Evolutionary conservation across 2,888 invertebrate genomes (phyloP), one percentile per base, ranked within the genome.

Genomic region (Diogma glabrata): DNA sequence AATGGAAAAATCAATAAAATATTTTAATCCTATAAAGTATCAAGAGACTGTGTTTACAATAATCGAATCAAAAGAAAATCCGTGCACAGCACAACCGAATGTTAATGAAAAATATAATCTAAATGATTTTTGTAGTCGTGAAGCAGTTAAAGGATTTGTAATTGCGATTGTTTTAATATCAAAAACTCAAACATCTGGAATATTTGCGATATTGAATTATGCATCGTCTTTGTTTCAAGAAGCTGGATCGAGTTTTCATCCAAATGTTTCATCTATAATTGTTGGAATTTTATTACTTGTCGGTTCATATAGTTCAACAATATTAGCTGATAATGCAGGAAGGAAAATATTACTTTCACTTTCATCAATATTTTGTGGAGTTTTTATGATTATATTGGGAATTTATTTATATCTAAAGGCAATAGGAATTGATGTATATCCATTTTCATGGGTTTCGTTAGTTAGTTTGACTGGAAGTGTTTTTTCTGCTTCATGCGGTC

Each of bases 191-290:
- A 56, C 63, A 22, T 65, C 64, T 50, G 69, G 69, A 17, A 63
- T 64, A 51, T 69, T 67, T 49, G 67, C 64, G 4, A 62, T 69
- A 63, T 50, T 70, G 7, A 69, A 63, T 52, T 69, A 67, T 28
- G 65, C 70, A 5, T 66, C 67, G 1, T 57, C 59, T 6, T 67
- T 70, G 14, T 70, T 69, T 45, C 19, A 63, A 26, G 55, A 64
- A 51, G 59, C 68, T 6, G 70, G 69, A 0, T 66, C 67, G 9
- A 65, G 56, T 47, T 40, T 70, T 12, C 45, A 61, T 1, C 66
- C 70, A 0, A 63, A 61, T 3, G 47, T 61, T 14, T 61, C 65
- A 0, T 64, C 70, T 3, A 67, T 69, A 3, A 55, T 67, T 5
- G 67, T 70, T 24, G 70, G 66, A 3, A 20, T 55, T 1, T 66